These are phyloP conservation scores for Pithys albifrons DNA, from an alignment of 2,113 vertebrate species.

Conservation along the genomic window DNA sequence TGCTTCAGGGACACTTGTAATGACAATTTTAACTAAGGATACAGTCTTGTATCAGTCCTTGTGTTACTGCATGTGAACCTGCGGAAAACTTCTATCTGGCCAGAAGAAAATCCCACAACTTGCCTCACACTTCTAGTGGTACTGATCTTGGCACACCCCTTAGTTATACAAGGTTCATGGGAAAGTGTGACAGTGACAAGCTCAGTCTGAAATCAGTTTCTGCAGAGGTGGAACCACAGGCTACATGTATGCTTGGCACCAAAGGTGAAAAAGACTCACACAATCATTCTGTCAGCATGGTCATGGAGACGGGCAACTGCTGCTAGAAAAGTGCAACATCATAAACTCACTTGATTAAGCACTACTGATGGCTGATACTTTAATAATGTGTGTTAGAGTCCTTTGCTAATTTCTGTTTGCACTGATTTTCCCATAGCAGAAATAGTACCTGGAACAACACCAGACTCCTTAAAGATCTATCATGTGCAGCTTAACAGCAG, in stretches of 20 bases:
- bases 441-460: not conserved
- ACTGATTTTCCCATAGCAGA: not conserved
- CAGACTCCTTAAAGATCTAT: not conserved
- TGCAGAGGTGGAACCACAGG: not conserved
- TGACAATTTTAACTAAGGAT: not conserved
- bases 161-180: not conserved
- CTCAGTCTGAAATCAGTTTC: not conserved
- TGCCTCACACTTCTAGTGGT: not conserved
- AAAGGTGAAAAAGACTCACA: not conserved
- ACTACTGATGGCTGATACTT: not conserved
- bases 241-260: rapidly evolving
- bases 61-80: not conserved
- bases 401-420: not conserved
- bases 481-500: not conserved
- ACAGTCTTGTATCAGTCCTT: not conserved
- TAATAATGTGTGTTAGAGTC: not conserved
- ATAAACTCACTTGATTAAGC: not conserved
- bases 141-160: not conserved
- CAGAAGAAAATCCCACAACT: not conserved
- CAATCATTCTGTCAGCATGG: not conserved
- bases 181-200: not conserved
- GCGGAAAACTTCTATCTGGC: not conserved
- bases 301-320: not conserved
- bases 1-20: not conserved
- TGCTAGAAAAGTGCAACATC: not conserved